Conservation (phyloP, 2,888 invertebrate species). For the Hyles lineata region DNA sequence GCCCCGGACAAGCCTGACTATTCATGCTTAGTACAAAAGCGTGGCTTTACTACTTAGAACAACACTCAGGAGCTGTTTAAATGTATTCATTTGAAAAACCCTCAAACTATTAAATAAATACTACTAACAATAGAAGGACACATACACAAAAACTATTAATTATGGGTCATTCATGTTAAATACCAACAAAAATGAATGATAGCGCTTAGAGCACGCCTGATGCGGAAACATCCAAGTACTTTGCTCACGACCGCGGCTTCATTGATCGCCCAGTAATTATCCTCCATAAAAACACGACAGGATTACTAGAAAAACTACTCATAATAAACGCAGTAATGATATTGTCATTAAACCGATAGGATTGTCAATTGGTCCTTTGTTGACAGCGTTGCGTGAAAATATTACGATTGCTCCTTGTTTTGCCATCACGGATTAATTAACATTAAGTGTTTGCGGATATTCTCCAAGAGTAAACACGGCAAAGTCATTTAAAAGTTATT, state of each 20-base stretch:
- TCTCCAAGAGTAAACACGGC: no score
- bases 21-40: no score
- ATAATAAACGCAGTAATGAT: neutral
- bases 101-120: no score
- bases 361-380: slow-evolving; percentile 2
- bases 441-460: neutral
- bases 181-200: neutral
- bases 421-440: neutral
- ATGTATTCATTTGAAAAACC: no score
- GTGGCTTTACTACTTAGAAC: no score
- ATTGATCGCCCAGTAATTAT: slow-evolving; percentile 17
- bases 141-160: no score
- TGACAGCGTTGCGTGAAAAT: slow-evolving; percentile 1
- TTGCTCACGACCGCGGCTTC: slow-evolving; percentile 12
- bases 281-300: neutral
- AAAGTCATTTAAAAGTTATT: no score
- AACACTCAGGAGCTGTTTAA: no score
- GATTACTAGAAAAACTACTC: neutral
- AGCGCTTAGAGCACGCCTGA: slow-evolving; percentile 2
- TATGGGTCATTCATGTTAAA: no score
- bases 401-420: neutral
- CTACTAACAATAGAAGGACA: no score
- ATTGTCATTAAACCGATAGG: slow-evolving; percentile 1
- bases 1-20: no score
- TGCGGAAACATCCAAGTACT: slow-evolving; percentile 16